phyloP scores from a whole-genome alignment of 2,797 vertebrate species.

The Fistularia tabacaria region DNA sequence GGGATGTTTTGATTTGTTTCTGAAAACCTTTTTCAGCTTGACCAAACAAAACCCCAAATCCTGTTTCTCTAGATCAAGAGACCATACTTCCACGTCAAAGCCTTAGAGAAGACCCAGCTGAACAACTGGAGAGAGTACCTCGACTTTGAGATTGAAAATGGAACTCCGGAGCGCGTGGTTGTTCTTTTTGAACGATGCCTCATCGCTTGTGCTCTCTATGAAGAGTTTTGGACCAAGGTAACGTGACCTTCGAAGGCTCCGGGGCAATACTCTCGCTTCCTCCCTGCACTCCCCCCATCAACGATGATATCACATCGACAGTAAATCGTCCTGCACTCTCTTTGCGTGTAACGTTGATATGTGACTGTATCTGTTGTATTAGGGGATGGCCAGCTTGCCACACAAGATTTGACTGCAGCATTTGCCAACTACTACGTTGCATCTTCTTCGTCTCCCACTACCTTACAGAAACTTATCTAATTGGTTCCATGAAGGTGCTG shows the following conservation, averaged over 20 bases:
- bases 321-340: constrained; percentile 91
- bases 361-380: constrained; percentile 99
- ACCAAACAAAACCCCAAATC: not conserved
- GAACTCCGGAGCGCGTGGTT: constrained; percentile 93
- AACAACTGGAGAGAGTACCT: constrained; percentile 99
- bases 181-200: constrained; percentile 98
- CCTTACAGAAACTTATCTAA: constrained; percentile 99
- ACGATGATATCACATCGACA: constrained; percentile 92
- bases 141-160: constrained; percentile 98
- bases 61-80: constrained; percentile 85
- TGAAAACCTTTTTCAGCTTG: not conserved
- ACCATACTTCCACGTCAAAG: constrained; percentile 98
- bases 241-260: constrained; percentile 44
- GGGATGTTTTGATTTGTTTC: too few species aligned
- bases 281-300: constrained; percentile 79
- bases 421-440: constrained; percentile 99
- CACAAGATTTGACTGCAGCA: constrained; percentile 99
- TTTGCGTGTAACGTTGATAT: constrained; percentile 99
- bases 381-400: constrained; percentile 99
- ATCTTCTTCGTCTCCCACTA: constrained; percentile 98
- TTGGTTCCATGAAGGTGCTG: constrained; percentile 99
- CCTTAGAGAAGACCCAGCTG: constrained; percentile 96
- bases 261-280: constrained; percentile 47
- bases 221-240: constrained; percentile 99
- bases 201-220: constrained; percentile 98